Base-by-base conservation (phyloP, 2,113 vertebrate species). In the Percina caprodes region DNA sequence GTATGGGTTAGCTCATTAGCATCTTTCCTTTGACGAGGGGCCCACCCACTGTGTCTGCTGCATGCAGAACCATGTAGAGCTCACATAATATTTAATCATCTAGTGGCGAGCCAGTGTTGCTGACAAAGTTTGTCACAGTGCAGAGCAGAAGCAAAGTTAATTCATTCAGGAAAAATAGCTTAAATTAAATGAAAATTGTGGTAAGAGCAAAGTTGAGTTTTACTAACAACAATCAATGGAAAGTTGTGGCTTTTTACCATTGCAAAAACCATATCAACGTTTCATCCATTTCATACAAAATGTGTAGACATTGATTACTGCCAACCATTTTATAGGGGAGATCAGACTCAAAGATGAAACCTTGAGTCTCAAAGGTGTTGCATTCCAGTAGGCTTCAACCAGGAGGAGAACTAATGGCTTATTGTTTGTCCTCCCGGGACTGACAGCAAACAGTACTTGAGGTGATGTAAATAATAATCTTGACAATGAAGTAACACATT, bases 11-110 rank as follows among this genome's bases (percentile, higher is more conserved):
- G 77, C 88, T 89, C 90, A 88, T 92, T 92, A 93, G 91, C 92
- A 91, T 93, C 83, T 83, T 86, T 82, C 82, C 82, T 67, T 85
- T 88, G 93, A 93, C 82, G 69, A 85, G 87, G 80, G 84, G 93
- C 88, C 93, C 93, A 93, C 93, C 89, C 93, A 94, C 89, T 83
- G 86, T n/a, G 92, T 65, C 67, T 78, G 82, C 80, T 71, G 86
- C 80, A 71, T 62, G 59, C 86, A 65, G 80, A 72, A 78, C 86
- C 54, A 33, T 72, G 78, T 60, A 80, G 87, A 77, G 80, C 83
- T 77, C 82, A 82, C 80, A 90, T 84, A 61, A 24, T 83, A 74
- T 91, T 92, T 87, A 90, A 88, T 86, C 76, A 83, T 87, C 90
- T 91, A 89, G 86, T 83, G 84, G 81, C 5, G 71, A 84, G 88